Evolutionary conservation across 2,113 vertebrate species (phyloP), one percentile per base, ranked within the genome.

Genomic region (Sorex fumeus): DNA sequence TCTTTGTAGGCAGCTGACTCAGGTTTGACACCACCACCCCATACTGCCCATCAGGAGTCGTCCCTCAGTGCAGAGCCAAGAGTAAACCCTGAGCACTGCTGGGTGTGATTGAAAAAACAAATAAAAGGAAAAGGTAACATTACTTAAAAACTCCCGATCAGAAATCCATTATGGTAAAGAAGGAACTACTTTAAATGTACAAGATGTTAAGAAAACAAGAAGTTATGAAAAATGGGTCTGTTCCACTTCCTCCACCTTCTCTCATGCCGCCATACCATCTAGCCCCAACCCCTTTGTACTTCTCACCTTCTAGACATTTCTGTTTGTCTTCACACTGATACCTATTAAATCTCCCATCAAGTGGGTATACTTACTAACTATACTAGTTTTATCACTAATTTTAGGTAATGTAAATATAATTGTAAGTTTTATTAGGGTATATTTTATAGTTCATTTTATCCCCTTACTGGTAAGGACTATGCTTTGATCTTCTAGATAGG

Each of bases 121-220:
- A 28, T 30, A 30, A 66, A 28, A 28, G 27, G 64, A 12, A 30
- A 34, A 36, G 28, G 2, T 74, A 0, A 2, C 13, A 23, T 1
- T 81, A 45, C n/a, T 45, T 92, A 45, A 62, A 40, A 69, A 10
- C 11, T 72, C 50, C 4, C 62, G 23, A 6, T 30, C 36, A 64
- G 40, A 85, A 70, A 62, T 50, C 7, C 83, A 92, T 91, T 72
- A 77, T 34, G 83, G 16, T 40, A 15, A 62, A 40, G 71, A 70
- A 11, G 15, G 70, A 70, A 84, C 53, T 53, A 64, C 27, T 76
- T 69, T 28, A 19, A 15, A 2, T 90, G 27, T 64, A 11, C 4
- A 76, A 71, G 60, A 7, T 47, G 57, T 74, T 76, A 84, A 76
- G 19, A 71, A 70, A 77, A 86, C n/a, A 45, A 64, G 57, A 43